These are phyloP conservation scores for Oplegnathus fasciatus DNA, from an alignment of 2,113 vertebrate genomes.

Conservation along the genomic window DNA sequence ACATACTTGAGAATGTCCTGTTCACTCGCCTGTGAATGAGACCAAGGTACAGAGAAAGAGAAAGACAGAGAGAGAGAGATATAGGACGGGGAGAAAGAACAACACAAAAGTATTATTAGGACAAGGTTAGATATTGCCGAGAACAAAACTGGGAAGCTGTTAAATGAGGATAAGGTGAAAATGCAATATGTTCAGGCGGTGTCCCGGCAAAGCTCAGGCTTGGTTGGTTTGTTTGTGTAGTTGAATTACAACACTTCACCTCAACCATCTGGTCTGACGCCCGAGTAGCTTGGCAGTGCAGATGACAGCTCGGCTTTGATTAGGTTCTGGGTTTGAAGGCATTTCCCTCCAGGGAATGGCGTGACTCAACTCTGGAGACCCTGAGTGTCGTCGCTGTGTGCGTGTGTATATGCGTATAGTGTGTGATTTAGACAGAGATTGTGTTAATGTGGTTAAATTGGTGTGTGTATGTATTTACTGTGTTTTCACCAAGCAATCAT, in stretches of 20 bases:
- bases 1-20: conserved; percentile 99
- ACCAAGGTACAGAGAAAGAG: conserved; percentile 46
- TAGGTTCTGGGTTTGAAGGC: conserved; percentile 55
- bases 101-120: conserved; percentile 53
- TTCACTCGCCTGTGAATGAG: conserved; percentile 93
- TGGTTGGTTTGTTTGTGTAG: conserved; percentile 51
- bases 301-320: conserved; percentile 67
- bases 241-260: conserved; percentile 64
- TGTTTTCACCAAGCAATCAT: conserved; percentile 19
- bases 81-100: conserved; percentile 3
- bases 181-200: conserved; percentile 45
- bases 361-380: conserved; percentile 37
- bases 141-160: conserved; percentile 44
- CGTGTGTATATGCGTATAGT: background rate
- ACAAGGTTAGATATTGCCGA: conserved; percentile 54
- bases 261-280: conserved; percentile 64
- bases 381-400: background rate
- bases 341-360: conserved; percentile 37
- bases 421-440: background rate
- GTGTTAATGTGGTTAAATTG: background rate
- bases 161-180: conserved; percentile 50
- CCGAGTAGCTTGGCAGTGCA: conserved; percentile 42
- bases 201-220: conserved; percentile 12
- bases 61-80: conserved; percentile 2
- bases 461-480: background rate